A percentile compares a stretch with the other conserved stretches of the same genome.
Conservation (phyloP, 2,797 vertebrate species). For the Moxostoma hubbsi region DNA sequence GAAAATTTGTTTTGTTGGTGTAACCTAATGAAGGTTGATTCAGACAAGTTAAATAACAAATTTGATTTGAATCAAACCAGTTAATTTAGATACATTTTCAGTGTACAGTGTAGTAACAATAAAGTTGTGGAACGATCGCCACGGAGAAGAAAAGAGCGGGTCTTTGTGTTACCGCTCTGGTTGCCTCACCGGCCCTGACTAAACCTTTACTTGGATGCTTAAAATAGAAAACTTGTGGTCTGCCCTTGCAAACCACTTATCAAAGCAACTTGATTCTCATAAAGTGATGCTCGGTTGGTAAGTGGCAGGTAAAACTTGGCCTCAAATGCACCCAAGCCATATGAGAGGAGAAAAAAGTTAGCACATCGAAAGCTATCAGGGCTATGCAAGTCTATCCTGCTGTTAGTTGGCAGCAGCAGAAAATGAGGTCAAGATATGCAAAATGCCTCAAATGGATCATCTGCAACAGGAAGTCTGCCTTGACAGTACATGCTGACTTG, state of each 20-base stretch:
- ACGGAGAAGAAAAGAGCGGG: background rate
- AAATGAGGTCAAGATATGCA: constrained; percentile 41
- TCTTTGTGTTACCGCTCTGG: background rate
- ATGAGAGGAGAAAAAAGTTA: constrained; percentile 15
- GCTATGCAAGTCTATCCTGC: constrained; percentile 10
- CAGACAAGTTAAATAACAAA: too few relatives aligned
- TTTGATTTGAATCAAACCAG: too few relatives aligned
- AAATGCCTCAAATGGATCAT: constrained; percentile 21
- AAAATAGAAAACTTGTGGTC: constrained; percentile 32
- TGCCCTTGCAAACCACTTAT: constrained; percentile 17
- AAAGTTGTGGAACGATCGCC: too few relatives aligned
- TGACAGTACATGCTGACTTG: background rate
- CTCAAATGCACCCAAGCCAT: constrained; percentile 32
- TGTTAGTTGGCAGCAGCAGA: constrained; percentile 12
- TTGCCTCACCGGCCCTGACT: too few relatives aligned
- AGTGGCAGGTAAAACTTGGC: constrained; percentile 36
- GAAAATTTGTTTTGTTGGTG: too few relatives aligned
- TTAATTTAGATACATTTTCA: too few relatives aligned
- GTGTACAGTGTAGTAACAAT: too few relatives aligned
- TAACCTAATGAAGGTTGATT: too few relatives aligned
- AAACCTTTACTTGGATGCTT: constrained; percentile 6
- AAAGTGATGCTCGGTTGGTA: constrained; percentile 45
- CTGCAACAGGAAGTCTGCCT: constrained; percentile 15
- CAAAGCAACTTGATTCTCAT: constrained; percentile 39
- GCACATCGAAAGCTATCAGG: constrained; percentile 6